Evolutionary conservation across 1,140 invertebrate genomes (phyloP), one percentile per base, ranked within the genome.

Genomic region (Diachasmimorpha longicaudata): DNA sequence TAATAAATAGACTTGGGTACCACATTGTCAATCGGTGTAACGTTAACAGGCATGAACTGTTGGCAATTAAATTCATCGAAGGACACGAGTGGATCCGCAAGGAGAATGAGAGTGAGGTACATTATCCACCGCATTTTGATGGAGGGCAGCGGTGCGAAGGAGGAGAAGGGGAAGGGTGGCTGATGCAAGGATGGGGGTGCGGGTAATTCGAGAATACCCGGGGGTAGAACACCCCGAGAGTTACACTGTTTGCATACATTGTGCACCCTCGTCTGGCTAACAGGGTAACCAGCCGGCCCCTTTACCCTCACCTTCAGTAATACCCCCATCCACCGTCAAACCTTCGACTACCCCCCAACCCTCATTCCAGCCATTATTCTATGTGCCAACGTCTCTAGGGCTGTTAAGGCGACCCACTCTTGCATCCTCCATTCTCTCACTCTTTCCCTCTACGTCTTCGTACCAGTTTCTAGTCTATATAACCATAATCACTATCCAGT

Each of bases 161-260:
- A n/a, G n/a, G n/a, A n/a, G n/a, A n/a, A n/a, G n/a, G n/a, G n/a
- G n/a, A n/a, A n/a, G n/a, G n/a, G n/a, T n/a, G n/a, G n/a, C n/a
- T n/a, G n/a, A n/a, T n/a, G n/a, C n/a, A 63, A 42, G 79, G 74
- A 44, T 66, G 72, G n/a, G 48, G 73, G 68, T 80, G 79, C 74
- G 78, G 31, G 79, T 84, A 85, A 85, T 84, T 85, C 77, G 82
- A 80, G 80, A 78, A 84, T 85, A 81, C 84, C 73, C 80, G 31
- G 23, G 73, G 76, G 81, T 78, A 82, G 81, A 80, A 68, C 36
- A 68, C 66, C 77, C 75, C 55, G 78, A 73, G 74, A 76, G 77
- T 80, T 82, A 81, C 79, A 77, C 78, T 84, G 82, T 85, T 85
- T 86, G 85, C 84, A 84, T 84, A 84, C 79, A 83, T 83, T 84